Evolutionary conservation across 2,797 vertebrate genomes (phyloP), one percentile per base, ranked within the genome.

Genomic region (Chaenodraco wilsoni): DNA sequence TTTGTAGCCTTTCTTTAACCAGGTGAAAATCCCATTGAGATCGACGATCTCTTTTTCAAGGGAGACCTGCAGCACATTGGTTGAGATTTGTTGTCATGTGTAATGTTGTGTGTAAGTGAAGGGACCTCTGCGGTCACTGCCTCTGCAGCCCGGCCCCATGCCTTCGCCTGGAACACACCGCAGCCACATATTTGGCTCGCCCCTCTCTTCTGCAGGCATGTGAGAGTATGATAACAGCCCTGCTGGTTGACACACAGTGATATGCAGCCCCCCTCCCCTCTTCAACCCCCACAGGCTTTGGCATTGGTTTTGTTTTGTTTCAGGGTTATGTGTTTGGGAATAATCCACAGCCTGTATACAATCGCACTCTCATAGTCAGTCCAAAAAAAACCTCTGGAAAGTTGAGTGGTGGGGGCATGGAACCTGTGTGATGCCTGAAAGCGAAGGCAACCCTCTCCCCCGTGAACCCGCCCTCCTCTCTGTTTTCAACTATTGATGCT

Each of bases 151-250:
- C 17, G 66, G 76, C 76, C 56, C 61, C 50, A 10, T 58, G 76
- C 69, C 72, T 37, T 81, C 5, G 37, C 64, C 82, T 85, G 72
- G 59, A 85, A 69, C 79, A 52, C 76, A 81, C 76, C 75, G 62
- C 76, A 64, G 45, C 71, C 52, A 67, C 88, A 87, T 89, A 84
- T 76, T 91, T 94, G 92, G 92, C 94, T 72, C 77, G 71, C 50
- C 19, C 76, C 60, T 84, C 72, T 71, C 61, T 74, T 89, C 82
- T 82, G 85, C 91, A 88, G 87, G 90, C 90, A 88, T 95, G 92
- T 74, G 57, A 80, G 86, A 83, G 88, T 41, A 76, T 73, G 92
- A 94, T 94, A 94, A 94, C 90, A 74, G 85, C 67, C 81, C 79
- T 79, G 83, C 87, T 82, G 89, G 79, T 86, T 85, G 88, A 92